phyloP scores from a whole-genome alignment of 1,140 invertebrate genomes.

The Tigriopus japonicus region DNA sequence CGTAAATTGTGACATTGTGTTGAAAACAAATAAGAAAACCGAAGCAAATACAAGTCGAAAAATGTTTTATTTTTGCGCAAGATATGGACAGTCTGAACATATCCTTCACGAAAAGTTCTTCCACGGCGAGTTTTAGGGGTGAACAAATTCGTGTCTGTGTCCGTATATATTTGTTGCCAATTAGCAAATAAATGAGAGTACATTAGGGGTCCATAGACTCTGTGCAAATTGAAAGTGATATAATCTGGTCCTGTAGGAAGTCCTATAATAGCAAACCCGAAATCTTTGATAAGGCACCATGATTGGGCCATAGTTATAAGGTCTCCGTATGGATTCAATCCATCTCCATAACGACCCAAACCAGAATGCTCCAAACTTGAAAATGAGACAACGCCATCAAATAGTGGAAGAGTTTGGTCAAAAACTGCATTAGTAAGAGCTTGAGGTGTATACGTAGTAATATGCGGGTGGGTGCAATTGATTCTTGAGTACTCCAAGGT shows the following conservation, averaged over 20 bases:
- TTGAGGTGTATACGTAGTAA: neutral
- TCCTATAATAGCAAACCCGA: neutral
- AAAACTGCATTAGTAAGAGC: neutral
- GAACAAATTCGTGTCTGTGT: neutral
- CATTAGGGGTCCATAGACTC: conserved; percentile 5
- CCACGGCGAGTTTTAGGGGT: neutral
- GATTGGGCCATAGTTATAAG: neutral
- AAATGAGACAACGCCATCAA: neutral
- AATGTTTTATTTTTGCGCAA: too few relatives aligned
- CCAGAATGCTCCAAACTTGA: conserved; percentile 7
- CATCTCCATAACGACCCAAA: conserved; percentile 3
- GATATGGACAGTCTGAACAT: too few relatives aligned
- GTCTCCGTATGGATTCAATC: conserved; percentile 6
- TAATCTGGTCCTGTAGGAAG: conserved; percentile 8
- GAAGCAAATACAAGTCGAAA: too few relatives aligned
- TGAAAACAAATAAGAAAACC: too few relatives aligned
- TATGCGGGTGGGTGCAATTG: neutral
- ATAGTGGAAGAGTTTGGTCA: neutral
- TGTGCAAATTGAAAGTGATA: neutral
- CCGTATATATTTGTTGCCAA: neutral
- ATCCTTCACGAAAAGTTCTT: too few relatives aligned
- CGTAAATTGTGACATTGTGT: too few relatives aligned
- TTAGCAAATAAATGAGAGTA: conserved; percentile 2
- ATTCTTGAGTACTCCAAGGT: conserved; percentile 1
- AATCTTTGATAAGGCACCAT: conserved; percentile 1